Evolutionary conservation across 2,113 vertebrate species (phyloP).

Genomic region (Casuarius casuarius): DNA sequence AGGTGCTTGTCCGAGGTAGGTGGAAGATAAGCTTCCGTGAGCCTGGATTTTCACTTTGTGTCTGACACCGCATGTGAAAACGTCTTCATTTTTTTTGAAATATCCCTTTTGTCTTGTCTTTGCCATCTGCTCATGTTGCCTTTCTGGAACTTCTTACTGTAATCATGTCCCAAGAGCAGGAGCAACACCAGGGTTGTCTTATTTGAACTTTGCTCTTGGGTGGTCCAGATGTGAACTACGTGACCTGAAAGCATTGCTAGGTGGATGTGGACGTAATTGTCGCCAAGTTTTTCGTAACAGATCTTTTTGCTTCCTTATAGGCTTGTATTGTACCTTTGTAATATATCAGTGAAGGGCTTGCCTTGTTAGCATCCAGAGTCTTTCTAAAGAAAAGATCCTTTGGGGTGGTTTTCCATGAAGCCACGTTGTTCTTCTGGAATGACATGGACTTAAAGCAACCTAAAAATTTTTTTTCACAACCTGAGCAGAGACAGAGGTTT

Average conservation of each 20-base stretch:
- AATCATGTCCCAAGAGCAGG: not conserved
- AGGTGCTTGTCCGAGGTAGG: not conserved
- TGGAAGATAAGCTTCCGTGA: accelerated
- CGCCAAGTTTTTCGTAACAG: not conserved
- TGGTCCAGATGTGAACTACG: not conserved
- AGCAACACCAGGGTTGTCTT: accelerated
- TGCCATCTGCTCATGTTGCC: not conserved
- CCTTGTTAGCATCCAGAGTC: not conserved
- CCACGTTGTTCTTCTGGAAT: not conserved
- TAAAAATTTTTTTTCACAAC: not conserved
- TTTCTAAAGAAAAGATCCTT: not conserved
- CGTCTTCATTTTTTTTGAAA: not conserved
- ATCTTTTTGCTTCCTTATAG: not conserved
- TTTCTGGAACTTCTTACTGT: not conserved
- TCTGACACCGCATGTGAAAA: not conserved
- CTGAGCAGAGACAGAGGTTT: not conserved
- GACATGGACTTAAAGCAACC: not conserved
- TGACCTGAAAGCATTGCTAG: not conserved
- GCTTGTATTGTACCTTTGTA: not conserved
- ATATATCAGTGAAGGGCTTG: not conserved
- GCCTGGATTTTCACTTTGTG: not conserved
- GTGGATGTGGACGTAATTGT: not conserved
- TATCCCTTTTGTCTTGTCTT: not conserved
- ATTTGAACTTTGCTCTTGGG: not conserved
- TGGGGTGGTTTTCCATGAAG: not conserved